These are phyloP conservation scores for Gymnoscopelus braueri DNA, from an alignment of 2,797 vertebrate genomes.

Conservation along the genomic window DNA sequence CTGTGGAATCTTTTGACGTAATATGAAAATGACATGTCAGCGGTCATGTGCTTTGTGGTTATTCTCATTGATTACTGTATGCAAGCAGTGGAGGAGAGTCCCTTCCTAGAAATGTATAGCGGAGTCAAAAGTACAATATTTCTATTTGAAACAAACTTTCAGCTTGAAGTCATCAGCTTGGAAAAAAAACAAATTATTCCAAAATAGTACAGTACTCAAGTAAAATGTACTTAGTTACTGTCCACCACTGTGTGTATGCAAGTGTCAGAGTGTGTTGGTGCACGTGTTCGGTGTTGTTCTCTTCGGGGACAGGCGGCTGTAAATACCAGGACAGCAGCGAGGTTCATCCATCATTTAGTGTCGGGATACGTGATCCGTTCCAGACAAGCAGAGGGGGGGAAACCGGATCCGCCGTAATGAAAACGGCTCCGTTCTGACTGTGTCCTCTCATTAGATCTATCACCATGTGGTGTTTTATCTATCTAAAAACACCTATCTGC, in stretches of 20 bases:
- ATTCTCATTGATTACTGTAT: not conserved
- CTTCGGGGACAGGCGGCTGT: conserved; percentile 14
- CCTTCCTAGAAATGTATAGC: too few relatives aligned
- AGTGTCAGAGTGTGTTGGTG: conserved; percentile 26
- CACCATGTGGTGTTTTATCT: not conserved
- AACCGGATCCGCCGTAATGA: conserved; percentile 46
- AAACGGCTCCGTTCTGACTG: conserved; percentile 13
- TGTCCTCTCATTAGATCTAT: not conserved
- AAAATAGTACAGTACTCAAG: too few relatives aligned
- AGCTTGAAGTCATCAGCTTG: too few relatives aligned
- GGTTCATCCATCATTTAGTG: conserved; percentile 75
- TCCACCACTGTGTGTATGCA: not conserved
- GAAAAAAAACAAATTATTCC: too few relatives aligned
- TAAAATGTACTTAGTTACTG: too few relatives aligned
- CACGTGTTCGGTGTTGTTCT: conserved; percentile 43
- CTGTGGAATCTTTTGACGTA: too few relatives aligned
- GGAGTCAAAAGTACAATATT: too few relatives aligned
- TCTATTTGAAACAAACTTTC: too few relatives aligned
- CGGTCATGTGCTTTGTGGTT: not conserved
- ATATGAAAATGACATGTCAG: not conserved
- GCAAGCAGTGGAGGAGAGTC: not conserved
- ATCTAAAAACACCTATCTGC: too few relatives aligned
- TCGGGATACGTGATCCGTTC: conserved; percentile 48
- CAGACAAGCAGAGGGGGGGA: conserved; percentile 38
- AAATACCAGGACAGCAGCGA: conserved; percentile 23